phyloP scores from a whole-genome alignment of 2,113 vertebrate genomes.

The Rhipidura dahli region DNA sequence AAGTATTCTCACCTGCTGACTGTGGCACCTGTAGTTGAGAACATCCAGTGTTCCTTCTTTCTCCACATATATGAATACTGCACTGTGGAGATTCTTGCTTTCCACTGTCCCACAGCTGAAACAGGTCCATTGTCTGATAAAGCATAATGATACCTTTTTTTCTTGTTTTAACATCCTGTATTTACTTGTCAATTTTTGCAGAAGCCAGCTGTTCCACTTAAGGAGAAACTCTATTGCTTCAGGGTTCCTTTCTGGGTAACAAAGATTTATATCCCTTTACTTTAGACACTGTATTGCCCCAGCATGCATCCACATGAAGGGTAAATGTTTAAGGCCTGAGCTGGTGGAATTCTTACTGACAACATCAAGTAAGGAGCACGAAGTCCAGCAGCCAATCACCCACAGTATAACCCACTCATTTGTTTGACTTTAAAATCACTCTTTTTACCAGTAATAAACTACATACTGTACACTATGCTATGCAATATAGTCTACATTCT shows the following conservation, averaged over 20 bases:
- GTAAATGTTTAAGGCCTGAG: neutral
- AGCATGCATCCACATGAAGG: neutral
- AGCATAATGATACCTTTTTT: neutral
- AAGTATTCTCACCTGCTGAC: neutral
- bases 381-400: neutral
- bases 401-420: neutral
- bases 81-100: neutral
- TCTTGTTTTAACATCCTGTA: neutral
- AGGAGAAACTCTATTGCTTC: neutral
- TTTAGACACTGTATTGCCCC: neutral
- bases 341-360: neutral
- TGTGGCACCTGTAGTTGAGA: neutral
- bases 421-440: neutral
- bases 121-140: neutral
- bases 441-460: neutral
- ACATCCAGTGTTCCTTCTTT: neutral
- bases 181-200: neutral
- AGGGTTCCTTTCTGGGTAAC: neutral
- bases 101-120: neutral
- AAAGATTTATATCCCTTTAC: neutral
- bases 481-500: neutral
- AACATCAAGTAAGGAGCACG: fast-evolving
- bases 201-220: neutral
- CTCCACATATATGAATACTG: neutral
- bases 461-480: neutral